Evolutionary conservation across 2,797 vertebrate species (phyloP).

Genomic region (Hephaestus fuliginosus): DNA sequence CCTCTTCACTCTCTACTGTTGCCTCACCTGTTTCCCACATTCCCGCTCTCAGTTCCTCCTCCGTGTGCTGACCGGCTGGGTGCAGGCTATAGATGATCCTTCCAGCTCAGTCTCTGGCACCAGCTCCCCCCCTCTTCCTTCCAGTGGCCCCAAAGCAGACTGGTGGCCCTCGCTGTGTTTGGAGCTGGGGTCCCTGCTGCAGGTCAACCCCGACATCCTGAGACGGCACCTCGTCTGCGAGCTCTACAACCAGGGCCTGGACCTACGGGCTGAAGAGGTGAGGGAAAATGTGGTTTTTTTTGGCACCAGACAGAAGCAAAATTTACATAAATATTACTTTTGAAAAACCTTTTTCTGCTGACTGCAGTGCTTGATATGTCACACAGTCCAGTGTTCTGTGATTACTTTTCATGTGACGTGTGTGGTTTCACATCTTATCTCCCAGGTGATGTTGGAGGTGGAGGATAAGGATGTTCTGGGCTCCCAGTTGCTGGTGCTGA

Average conservation of each 20-base stretch:
- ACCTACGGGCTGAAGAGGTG: constrained; percentile 94
- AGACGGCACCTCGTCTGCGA: constrained; percentile 93
- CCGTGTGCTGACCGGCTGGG: constrained; percentile 89
- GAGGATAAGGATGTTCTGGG: constrained; percentile 96
- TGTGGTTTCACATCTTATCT: background rate
- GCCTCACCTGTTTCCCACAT: background rate
- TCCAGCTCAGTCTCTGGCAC: constrained; percentile 34
- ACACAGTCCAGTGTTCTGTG: background rate
- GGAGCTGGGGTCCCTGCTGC: constrained; percentile 91
- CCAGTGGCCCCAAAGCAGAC: constrained; percentile 70
- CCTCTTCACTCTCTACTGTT: background rate
- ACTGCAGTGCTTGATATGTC: background rate
- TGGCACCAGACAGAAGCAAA: background rate
- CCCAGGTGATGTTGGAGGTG: constrained; percentile 92
- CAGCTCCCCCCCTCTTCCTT: constrained; percentile 20
- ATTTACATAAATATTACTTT: background rate
- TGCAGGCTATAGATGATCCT: constrained; percentile 86
- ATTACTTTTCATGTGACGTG: background rate
- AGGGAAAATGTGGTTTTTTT: background rate
- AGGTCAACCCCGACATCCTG: constrained; percentile 91
- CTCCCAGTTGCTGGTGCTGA: constrained; percentile 94
- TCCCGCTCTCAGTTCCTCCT: constrained; percentile 88
- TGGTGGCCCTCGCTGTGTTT: constrained; percentile 91
- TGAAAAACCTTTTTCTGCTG: background rate
- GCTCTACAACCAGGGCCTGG: constrained; percentile 94